Percentiles rank a stretch among this genome's conserved stretches.
Evolutionary conservation across 2,113 vertebrate species (phyloP).

Genomic region (Neodon shergylaensis): DNA sequence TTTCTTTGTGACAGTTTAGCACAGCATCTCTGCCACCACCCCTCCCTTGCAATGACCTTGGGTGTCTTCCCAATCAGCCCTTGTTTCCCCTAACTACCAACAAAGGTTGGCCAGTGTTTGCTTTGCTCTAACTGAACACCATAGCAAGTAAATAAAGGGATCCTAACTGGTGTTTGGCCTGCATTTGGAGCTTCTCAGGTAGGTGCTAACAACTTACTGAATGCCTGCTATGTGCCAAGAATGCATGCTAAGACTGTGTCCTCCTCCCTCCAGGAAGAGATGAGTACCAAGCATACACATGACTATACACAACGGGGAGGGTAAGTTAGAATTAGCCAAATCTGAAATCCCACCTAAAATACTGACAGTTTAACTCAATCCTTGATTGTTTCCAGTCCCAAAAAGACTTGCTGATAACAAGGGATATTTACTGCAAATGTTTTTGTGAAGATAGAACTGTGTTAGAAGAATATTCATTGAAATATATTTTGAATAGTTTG

Average conservation of each 20-base stretch:
- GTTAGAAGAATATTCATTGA: neutral
- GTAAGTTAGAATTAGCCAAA: neutral
- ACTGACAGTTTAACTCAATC: neutral
- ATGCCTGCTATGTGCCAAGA: neutral
- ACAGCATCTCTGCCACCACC: neutral
- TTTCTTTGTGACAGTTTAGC: neutral
- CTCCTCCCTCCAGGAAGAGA: neutral
- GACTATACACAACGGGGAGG: neutral
- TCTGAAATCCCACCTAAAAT: constrained; percentile 12
- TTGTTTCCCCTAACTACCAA: neutral
- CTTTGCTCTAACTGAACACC: neutral
- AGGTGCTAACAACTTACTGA: neutral
- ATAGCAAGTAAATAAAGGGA: neutral
- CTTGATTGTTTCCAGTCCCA: neutral
- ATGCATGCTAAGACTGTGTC: neutral
- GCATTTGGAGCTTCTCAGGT: neutral
- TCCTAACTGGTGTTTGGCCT: neutral
- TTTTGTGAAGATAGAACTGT: neutral
- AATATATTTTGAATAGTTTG: neutral
- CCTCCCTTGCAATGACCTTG: neutral
- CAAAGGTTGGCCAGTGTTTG: neutral
- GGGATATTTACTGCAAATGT: neutral
- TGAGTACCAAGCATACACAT: neutral
- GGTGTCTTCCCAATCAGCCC: neutral
- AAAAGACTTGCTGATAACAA: neutral